Evolutionary conservation across 2,113 vertebrate species (phyloP), one percentile per base, ranked within the genome.

Genomic region (Eretmochelys imbricata): DNA sequence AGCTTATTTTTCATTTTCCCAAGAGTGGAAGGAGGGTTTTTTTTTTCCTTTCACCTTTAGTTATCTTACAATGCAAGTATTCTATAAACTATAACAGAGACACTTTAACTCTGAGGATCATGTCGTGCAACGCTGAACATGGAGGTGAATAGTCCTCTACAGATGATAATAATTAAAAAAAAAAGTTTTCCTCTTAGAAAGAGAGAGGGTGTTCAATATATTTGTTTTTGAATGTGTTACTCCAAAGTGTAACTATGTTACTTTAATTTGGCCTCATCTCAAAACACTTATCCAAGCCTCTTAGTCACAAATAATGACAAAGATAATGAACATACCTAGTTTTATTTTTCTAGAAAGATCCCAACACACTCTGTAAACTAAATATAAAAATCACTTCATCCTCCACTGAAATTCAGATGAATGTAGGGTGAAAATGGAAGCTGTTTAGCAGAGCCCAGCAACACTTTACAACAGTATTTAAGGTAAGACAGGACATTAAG

Each of bases 1-100:
- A 86, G 17, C n/a, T 89, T 94, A 31, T 82, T 91, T 95, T 84
- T 87, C 84, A 69, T 92, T 88, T 92, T 69, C 85, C 57, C 72
- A 80, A 84, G 49, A 87, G 79, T 79, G 19, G 69, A 95, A 88
- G 14, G 2, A 25, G 4, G 3, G 57, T 57, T 27, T 31, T 27
- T 42, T 42, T 65, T 29, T 57, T 57, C 5, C 5, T 75, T 82
- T 55, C 22, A 24, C 4, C 1, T 29, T 48, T 48, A 12, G 11
- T 5, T 81, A 2, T 62, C 50, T 46, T 75, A 53, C 6, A 10
- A 55, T 50, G 54, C 10, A 84, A 29, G 31, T 86, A n/a, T 81
- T 78, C 46, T 87, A 0, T 69, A 2, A 22, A 12, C 7, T 49
- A 24, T 10, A 54, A 75, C 5, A 57, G 16, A n/a, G 3, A 7